phyloP scores from a whole-genome alignment of 2,888 invertebrate species.

The Crioceris asparagi region DNA sequence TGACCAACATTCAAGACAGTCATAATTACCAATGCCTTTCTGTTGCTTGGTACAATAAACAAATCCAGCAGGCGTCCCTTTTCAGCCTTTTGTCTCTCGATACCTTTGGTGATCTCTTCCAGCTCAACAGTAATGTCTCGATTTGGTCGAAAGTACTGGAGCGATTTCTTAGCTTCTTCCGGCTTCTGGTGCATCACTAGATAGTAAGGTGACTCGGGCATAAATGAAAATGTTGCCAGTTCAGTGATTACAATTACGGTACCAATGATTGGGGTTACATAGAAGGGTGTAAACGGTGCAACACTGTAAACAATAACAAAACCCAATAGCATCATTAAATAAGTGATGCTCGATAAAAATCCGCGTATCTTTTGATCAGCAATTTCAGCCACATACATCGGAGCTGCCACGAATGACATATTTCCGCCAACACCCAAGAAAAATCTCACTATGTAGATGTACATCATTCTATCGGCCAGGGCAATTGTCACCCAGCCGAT shows the following conservation, averaged over 20 bases:
- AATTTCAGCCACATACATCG: conserved; percentile 36
- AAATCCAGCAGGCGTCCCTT: conserved; percentile 32
- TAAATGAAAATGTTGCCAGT: conserved; percentile 30
- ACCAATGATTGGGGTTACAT: conserved; percentile 29
- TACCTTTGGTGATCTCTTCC: conserved; percentile 29
- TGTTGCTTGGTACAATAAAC: conserved; percentile 30
- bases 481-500: conserved; percentile 33
- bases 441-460: conserved; percentile 31
- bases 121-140: conserved; percentile 29
- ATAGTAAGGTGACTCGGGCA: conserved; percentile 37
- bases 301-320: conserved; percentile 30
- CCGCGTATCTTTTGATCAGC: conserved; percentile 34
- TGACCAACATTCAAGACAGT: conserved; percentile 32
- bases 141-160: conserved; percentile 26
- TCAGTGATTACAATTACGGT: conserved; percentile 26
- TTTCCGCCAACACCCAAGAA: conserved; percentile 19
- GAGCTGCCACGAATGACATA: conserved; percentile 34
- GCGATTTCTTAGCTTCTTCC: conserved; percentile 28
- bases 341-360: conserved; percentile 31
- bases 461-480: conserved; percentile 27
- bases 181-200: conserved; percentile 26
- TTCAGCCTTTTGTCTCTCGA: conserved; percentile 31
- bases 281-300: conserved; percentile 31
- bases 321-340: conserved; percentile 32
- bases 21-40: conserved; percentile 34